Base-by-base conservation (phyloP, 2,888 invertebrate genomes). In the Eupithecia abbreviata region DNA sequence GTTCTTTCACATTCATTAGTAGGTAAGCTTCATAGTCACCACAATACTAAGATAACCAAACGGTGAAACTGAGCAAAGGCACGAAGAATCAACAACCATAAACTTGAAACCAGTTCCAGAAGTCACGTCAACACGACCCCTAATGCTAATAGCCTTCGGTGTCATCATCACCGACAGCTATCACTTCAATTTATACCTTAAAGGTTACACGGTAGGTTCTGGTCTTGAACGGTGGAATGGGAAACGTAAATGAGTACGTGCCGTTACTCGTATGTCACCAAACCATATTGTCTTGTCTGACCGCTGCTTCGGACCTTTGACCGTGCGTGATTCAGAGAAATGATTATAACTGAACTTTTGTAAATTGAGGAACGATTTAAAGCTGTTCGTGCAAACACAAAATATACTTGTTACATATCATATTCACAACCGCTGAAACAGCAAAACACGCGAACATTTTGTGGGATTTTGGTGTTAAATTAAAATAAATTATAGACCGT, bases 211-310 rank as follows among this genome's bases (percentile, higher is more conserved):
- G 0, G 69, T 84, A 89, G 82, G 84, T 71, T 82, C 82, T 47
- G 47, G 79, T 83, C 87, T 87, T 15, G 80, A 81, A 65, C 73
- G 74, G 73, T 76, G 68, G 18, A 75, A 71, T 70, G 71, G 71
- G 75, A 68, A 85, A 86, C 83, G 89, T 87, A 90, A 93, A 92
- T 91, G 90, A 90, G 93, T 87, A 85, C 90, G 83, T 82, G 84
- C 93, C 93, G 94, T 94, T 94, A 92, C 88, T 86, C 88, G 87
- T 90, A 87, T 92, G 93, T 93, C 92, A 89, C 91, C 89, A 88
- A 87, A 88, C 85, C 86, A 89, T 90, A 92, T 90, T 90, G 88
- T 90, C 84, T 85, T 82, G 84, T 85, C 87, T 89, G 85, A 87
- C 86, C 86, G 83, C 80, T 85, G 58, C 72, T 84, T 75, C 65